Conservation (phyloP, 2,797 vertebrate genomes). For the Sebastes oblongus region DNA sequence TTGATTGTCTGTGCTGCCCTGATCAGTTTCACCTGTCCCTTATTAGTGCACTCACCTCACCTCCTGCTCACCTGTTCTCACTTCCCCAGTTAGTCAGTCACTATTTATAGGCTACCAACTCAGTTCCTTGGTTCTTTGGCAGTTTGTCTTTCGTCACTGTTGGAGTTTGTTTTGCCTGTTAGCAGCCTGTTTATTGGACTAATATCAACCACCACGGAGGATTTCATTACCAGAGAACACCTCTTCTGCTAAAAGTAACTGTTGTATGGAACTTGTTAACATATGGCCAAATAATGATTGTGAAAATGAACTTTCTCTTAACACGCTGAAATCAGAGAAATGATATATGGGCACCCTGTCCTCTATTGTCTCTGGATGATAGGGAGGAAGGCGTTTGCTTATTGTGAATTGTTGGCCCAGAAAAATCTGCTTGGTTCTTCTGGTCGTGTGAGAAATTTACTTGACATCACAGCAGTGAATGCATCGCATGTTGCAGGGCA, state of each 20-base stretch:
- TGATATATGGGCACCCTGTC: neutral
- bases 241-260: neutral
- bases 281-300: neutral
- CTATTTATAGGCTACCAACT: no score
- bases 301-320: neutral
- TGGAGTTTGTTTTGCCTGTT: no score
- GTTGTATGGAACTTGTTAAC: neutral
- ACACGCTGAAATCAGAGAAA: neutral
- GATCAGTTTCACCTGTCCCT: no score
- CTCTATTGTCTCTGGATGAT: neutral
- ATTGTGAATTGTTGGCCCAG: neutral
- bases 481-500: neutral
- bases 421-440: neutral
- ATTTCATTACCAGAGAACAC: neutral
- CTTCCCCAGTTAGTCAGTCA: no score
- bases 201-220: neutral
- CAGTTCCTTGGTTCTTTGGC: no score
- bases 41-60: no score
- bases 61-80: no score
- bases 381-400: neutral
- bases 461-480: neutral
- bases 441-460: neutral
- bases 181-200: no score
- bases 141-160: no score
- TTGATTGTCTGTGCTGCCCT: no score